phyloP scores from a whole-genome alignment of 2,113 vertebrate species.

The Cyanistes caeruleus region DNA sequence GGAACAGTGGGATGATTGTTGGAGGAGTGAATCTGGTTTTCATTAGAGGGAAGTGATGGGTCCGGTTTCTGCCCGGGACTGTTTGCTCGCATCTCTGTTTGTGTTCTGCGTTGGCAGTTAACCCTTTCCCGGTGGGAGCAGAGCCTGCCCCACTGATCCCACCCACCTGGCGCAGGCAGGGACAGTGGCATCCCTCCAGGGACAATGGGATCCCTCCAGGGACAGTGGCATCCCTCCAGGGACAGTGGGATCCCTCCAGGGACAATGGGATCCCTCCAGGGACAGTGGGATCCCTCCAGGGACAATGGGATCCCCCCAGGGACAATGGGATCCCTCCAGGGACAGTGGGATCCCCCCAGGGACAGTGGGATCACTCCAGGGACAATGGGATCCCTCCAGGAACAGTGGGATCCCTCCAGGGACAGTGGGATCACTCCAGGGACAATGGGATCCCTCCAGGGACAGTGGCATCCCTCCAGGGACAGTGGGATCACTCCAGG shows the following conservation, averaged over 20 bases:
- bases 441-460: fast-evolving
- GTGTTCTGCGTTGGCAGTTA: conserved; percentile 68
- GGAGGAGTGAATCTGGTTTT: conserved; percentile 81
- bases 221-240: neutral
- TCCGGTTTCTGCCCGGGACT: conserved; percentile 75
- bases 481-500: fast-evolving
- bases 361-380: fast-evolving
- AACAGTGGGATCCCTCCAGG: fast-evolving
- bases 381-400: fast-evolving
- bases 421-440: fast-evolving
- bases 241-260: no score
- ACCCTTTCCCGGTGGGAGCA: neutral
- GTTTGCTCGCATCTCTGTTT: conserved; percentile 69
- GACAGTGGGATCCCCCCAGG: fast-evolving
- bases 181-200: fast-evolving
- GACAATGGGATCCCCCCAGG: neutral
- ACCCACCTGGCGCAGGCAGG: neutral
- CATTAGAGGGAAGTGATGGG: conserved; percentile 77
- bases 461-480: fast-evolving
- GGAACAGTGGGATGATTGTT: conserved; percentile 81
- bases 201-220: fast-evolving
- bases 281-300: no score
- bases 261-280: neutral
- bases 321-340: fast-evolving
- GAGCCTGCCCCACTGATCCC: neutral